These are phyloP conservation scores for Corythornis leucogaster DNA, from an alignment of 2,797 vertebrate genomes.

Conservation along the genomic window DNA sequence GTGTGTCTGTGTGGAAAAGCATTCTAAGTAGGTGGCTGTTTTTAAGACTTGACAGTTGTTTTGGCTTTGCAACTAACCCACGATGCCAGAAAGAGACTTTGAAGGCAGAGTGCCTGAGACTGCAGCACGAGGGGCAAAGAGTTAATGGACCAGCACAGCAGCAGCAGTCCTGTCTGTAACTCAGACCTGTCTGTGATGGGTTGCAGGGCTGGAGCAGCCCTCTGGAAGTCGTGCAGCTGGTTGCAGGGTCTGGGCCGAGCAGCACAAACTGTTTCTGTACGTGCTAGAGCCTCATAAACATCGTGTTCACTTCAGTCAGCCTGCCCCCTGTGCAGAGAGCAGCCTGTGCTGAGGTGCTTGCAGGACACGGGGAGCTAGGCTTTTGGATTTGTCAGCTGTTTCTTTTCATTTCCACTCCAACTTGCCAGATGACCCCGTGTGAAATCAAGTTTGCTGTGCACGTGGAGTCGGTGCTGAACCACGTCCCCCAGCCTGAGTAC, in stretches of 20 bases:
- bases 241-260: background rate
- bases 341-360: background rate
- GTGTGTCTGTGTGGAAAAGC: background rate
- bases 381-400: background rate
- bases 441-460: conserved; percentile 99
- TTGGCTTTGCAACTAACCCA: background rate
- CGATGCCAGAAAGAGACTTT: background rate
- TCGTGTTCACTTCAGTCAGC: background rate
- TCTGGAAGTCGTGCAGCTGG: background rate
- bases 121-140: background rate
- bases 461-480: conserved; percentile 96
- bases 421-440: conserved; percentile 90
- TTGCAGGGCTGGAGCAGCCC: background rate
- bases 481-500: conserved; percentile 95
- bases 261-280: background rate
- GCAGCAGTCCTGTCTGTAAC: background rate
- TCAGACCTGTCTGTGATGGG: background rate
- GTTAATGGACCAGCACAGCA: background rate
- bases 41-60: background rate
- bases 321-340: background rate
- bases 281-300: background rate
- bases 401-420: background rate
- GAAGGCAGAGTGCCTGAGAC: background rate
- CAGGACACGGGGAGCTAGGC: background rate
- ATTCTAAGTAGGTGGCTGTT: background rate